phyloP scores from a whole-genome alignment of 2,888 invertebrate genomes.

The Oxycera nigricornis region DNA sequence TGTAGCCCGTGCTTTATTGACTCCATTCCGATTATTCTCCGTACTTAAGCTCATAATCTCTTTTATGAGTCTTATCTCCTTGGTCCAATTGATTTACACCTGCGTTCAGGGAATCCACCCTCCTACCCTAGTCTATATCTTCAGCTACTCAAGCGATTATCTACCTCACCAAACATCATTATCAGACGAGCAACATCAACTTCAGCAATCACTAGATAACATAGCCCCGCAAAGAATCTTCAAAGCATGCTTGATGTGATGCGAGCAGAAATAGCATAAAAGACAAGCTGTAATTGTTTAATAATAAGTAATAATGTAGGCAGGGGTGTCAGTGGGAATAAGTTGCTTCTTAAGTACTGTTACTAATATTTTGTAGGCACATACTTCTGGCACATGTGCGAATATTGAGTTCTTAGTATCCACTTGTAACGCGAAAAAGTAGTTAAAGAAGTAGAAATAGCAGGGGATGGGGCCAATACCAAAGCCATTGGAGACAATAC shows the following conservation, averaged over 20 bases:
- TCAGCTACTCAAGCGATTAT: background rate
- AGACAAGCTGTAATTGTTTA: background rate
- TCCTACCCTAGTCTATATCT: background rate
- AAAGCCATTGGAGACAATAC: conserved; percentile 34
- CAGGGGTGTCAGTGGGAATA: conserved; percentile 4
- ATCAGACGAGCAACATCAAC: background rate
- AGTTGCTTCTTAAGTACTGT: conserved; percentile 23
- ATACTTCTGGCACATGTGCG: conserved; percentile 3
- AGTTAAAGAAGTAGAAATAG: conserved; percentile 7
- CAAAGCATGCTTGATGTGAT: conserved; percentile 1
- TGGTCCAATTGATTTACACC: background rate
- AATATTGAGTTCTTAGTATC: conserved; percentile 9
- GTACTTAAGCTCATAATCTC: no score
- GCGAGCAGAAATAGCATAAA: conserved; percentile 7
- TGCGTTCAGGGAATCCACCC: background rate
- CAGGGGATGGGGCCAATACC: conserved; percentile 12
- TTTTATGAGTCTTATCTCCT: no score
- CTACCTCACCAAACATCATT: background rate
- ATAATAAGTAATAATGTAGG: background rate
- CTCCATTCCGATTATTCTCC: no score
- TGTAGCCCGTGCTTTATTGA: no score
- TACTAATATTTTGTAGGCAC: conserved; percentile 5
- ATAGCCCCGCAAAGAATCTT: conserved; percentile 3
- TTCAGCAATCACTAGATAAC: background rate
- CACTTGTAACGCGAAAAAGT: conserved; percentile 13